These are phyloP conservation scores for Nomada lathburiana DNA, from an alignment of 2,888 invertebrate species.

Conservation along the genomic window DNA sequence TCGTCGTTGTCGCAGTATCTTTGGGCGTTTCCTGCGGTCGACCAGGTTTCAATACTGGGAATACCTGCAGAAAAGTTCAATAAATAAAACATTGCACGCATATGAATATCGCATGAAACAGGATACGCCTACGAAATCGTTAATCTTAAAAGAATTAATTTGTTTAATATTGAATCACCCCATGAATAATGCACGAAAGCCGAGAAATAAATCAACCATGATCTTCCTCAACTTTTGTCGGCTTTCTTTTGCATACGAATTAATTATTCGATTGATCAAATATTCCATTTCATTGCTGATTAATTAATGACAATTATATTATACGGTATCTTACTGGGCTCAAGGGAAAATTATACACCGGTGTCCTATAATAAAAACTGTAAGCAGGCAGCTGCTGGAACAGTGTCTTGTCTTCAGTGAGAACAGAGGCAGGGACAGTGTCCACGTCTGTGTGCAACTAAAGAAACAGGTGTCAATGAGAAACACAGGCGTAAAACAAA, in stretches of 20 bases:
- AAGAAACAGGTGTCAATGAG: background rate
- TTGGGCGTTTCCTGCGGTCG: constrained; percentile 43
- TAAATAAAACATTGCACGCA: background rate
- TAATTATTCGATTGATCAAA: no score
- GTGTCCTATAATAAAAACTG: constrained; percentile 68
- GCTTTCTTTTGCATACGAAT: no score
- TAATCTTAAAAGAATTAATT: background rate
- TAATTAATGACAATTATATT: background rate
- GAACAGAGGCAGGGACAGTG: constrained; percentile 55
- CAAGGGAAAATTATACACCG: constrained; percentile 73
- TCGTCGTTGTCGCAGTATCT: constrained; percentile 47
- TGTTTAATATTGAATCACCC: background rate
- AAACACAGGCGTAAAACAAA: background rate
- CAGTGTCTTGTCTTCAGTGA: constrained; percentile 58
- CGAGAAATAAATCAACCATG: no score
- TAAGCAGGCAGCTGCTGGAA: constrained; percentile 67
- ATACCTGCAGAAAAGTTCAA: constrained; percentile 40
- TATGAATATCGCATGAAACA: background rate
- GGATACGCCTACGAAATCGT: no score
- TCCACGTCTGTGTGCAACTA: constrained; percentile 50
- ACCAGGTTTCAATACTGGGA: constrained; percentile 55
- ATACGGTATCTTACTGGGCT: constrained; percentile 63
- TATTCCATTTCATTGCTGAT: no score
- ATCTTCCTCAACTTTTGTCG: no score
- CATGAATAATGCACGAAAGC: no score